Percentiles rank a stretch among this genome's conserved stretches.
These are phyloP conservation scores for Thinocorus orbignyianus DNA, from an alignment of 2,113 vertebrate genomes.

Conservation along the genomic window DNA sequence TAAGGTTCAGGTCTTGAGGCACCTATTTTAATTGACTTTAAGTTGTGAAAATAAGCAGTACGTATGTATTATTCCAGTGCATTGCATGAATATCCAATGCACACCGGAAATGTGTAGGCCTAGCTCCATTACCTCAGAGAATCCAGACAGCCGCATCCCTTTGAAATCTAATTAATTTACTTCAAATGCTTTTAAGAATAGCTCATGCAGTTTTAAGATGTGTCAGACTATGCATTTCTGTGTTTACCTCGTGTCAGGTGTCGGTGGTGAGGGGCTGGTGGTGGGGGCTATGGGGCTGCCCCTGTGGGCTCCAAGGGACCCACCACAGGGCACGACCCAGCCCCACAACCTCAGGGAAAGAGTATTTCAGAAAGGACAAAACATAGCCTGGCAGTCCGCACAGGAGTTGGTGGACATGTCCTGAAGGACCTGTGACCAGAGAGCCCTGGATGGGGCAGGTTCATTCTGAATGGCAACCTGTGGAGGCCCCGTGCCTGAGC, in stretches of 20 bases:
- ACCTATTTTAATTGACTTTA: not conserved
- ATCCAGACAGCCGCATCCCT: not conserved
- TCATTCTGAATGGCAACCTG: rapidly evolving
- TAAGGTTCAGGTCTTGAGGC: not conserved
- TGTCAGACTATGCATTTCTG: rapidly evolving
- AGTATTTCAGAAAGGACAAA: rapidly evolving
- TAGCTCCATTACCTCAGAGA: not conserved
- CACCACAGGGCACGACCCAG: rapidly evolving
- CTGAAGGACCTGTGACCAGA: not conserved
- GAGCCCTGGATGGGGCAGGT: no score
- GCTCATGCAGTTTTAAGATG: not conserved
- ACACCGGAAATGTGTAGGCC: not conserved
- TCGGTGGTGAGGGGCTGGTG: rapidly evolving
- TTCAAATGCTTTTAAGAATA: not conserved
- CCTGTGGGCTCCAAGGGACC: not conserved
- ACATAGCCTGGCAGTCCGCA: not conserved
- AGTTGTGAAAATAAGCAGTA: not conserved
- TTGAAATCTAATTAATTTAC: not conserved
- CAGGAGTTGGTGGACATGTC: not conserved
- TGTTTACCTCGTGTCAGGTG: not conserved
- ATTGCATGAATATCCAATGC: not conserved
- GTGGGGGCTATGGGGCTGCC: not conserved
- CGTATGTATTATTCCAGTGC: not conserved
- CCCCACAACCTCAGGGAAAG: rapidly evolving
- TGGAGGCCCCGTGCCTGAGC: not conserved